These are phyloP conservation scores for Sinosuthora webbiana DNA, from an alignment of 2,113 vertebrate species.

Conservation along the genomic window DNA sequence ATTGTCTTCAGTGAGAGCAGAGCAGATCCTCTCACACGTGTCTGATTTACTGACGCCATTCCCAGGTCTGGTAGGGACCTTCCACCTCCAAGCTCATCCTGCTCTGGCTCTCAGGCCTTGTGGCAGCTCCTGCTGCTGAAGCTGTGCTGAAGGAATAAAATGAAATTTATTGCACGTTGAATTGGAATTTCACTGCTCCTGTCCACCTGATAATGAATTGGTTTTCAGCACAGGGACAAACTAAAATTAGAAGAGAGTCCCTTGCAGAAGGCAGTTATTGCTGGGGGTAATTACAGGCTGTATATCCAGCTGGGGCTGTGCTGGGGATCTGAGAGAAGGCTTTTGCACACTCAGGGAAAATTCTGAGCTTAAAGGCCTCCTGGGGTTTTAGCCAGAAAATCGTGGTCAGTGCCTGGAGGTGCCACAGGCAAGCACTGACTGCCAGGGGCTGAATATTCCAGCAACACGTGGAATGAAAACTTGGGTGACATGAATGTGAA, in stretches of 20 bases:
- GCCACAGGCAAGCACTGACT: neutral
- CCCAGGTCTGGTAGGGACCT: neutral
- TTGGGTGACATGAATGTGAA: neutral
- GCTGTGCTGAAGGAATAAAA: neutral
- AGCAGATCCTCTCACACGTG: neutral
- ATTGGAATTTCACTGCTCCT: neutral
- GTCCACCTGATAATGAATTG: neutral
- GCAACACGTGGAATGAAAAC: neutral
- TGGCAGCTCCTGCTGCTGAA: neutral
- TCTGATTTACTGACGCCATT: neutral
- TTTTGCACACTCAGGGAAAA: neutral
- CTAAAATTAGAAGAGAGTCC: neutral
- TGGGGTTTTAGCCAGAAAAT: neutral
- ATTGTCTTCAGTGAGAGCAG: neutral
- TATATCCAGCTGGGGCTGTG: neutral
- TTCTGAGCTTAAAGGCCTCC: neutral
- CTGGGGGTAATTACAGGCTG: neutral
- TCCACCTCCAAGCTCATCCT: neutral
- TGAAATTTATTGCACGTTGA: neutral
- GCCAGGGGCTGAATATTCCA: neutral
- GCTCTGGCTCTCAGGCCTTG: neutral
- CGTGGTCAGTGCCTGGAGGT: fast-evolving
- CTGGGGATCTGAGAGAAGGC: neutral
- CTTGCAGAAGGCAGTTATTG: neutral
- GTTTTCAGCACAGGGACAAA: neutral